phyloP scores from a whole-genome alignment of 2,888 invertebrate species.

The Xylocampa areola region DNA sequence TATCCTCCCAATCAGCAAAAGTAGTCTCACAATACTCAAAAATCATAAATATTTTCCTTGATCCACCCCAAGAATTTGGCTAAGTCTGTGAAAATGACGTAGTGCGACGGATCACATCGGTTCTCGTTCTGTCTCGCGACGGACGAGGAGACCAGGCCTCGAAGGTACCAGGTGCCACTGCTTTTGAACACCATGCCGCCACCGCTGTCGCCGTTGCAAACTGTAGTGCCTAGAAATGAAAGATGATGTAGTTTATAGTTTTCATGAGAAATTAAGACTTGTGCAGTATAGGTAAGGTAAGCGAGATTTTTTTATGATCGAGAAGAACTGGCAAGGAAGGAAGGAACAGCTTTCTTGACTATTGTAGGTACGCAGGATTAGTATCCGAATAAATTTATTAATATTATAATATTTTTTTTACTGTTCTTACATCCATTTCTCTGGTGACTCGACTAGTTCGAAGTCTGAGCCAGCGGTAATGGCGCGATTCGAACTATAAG shows the following conservation, averaged over 20 bases:
- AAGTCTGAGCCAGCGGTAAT: too few relatives aligned
- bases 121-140: conserved; percentile 89
- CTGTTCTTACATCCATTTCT: too few relatives aligned
- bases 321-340: too few relatives aligned
- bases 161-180: conserved; percentile 80
- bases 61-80: conserved; percentile 90
- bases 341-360: too few relatives aligned
- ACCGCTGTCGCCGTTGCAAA: conserved; percentile 89
- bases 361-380: too few relatives aligned
- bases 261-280: too few relatives aligned
- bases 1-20: conserved; percentile 29
- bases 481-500: too few relatives aligned
- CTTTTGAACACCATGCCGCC: conserved; percentile 86
- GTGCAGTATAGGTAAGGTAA: too few relatives aligned
- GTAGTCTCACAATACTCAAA: conserved; percentile 49
- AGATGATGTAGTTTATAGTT: neutral
- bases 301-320: too few relatives aligned
- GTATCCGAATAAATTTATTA: too few relatives aligned
- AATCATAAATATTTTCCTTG: conserved; percentile 68
- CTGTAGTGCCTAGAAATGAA: conserved; percentile 85
- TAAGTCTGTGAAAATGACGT: conserved; percentile 90
- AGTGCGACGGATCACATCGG: conserved; percentile 90
- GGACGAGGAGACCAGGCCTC: conserved; percentile 89
- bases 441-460: too few relatives aligned
- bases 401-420: too few relatives aligned